Percentiles rank a stretch among this genome's conserved stretches.
Evolutionary conservation across 2,888 invertebrate genomes (phyloP).

Genomic region (Sesamia inferens): DNA sequence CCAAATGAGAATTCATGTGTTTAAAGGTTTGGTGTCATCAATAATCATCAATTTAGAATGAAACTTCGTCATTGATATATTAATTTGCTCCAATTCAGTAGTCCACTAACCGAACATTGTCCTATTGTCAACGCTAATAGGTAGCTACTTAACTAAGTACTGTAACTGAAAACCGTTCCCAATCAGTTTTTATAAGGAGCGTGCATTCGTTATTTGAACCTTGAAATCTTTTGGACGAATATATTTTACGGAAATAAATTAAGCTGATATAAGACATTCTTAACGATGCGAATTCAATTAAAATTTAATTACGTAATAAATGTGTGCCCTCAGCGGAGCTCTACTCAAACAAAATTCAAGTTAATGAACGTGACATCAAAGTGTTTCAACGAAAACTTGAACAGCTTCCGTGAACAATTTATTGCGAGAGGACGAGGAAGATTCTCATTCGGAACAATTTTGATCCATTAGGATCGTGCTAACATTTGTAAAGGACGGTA

Average conservation of each 20-base stretch:
- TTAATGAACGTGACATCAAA: constrained; percentile 37
- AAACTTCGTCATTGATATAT: background rate
- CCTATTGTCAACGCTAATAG: constrained; percentile 13
- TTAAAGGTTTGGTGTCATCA: background rate
- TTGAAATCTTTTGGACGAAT: too few species aligned
- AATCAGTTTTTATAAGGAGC: constrained; percentile 22
- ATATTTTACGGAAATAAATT: background rate
- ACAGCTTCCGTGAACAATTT: constrained; percentile 34
- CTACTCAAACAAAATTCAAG: constrained; percentile 11
- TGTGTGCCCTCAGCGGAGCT: constrained; percentile 15
- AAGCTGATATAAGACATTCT: background rate
- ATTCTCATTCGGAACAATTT: constrained; percentile 17
- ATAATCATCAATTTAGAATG: background rate
- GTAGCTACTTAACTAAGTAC: background rate
- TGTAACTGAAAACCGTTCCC: constrained; percentile 17
- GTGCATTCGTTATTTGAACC: background rate
- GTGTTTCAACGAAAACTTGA: constrained; percentile 16
- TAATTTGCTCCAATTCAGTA: background rate
- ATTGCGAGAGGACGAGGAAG: constrained; percentile 21
- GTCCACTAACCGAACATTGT: background rate
- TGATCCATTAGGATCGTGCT: constrained; percentile 28
- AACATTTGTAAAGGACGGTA: constrained; percentile 18
- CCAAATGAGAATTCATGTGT: too few species aligned
- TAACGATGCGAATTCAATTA: constrained; percentile 3
- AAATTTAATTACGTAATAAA: constrained; percentile 36